Conservation (phyloP, 2,797 vertebrate species). For the Periparus ater region DNA sequence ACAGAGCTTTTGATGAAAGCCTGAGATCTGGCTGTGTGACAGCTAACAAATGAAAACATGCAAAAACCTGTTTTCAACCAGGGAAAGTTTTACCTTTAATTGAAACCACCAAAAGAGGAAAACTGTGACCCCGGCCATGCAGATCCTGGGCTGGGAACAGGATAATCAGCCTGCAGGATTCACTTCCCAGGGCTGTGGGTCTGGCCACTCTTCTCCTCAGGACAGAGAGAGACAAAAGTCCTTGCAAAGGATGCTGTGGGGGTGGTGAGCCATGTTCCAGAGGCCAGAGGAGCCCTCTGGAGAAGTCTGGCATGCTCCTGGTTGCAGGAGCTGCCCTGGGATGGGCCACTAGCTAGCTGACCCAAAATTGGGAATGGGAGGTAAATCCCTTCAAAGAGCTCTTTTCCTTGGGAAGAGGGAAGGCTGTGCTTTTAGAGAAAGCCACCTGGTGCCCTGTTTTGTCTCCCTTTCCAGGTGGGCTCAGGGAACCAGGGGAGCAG, state of each 20-base stretch:
- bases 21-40: neutral
- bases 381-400: neutral
- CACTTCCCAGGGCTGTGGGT: neutral
- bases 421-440: neutral
- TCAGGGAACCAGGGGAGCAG: neutral
- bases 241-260: neutral
- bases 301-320: neutral
- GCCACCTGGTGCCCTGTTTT: too few species aligned
- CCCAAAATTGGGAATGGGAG: neutral
- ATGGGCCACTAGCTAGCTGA: neutral
- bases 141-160: neutral
- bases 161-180: neutral
- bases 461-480: neutral
- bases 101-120: neutral
- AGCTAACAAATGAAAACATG: neutral
- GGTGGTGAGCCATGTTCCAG: neutral
- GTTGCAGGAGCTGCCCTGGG: neutral
- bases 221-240: neutral
- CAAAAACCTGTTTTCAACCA: neutral
- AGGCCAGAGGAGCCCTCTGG: neutral
- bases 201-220: neutral
- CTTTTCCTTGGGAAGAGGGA: neutral
- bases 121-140: neutral
- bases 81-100: neutral
- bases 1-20: neutral